Evolutionary conservation across 2,888 invertebrate genomes (phyloP).

Genomic region (Punctoribates punctum): DNA sequence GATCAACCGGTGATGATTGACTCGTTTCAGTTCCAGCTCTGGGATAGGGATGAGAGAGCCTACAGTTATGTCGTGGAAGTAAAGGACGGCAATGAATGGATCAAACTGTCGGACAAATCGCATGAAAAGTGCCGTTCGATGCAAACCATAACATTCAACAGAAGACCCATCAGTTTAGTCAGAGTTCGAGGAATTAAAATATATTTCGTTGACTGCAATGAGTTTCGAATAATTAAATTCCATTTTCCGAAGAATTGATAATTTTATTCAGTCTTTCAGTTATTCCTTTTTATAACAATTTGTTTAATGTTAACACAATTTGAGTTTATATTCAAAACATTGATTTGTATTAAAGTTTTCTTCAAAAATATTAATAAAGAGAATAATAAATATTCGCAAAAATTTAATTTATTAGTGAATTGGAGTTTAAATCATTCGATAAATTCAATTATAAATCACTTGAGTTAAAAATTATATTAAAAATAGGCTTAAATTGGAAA

Average conservation of each 20-base stretch:
- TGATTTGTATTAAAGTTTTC: too few species aligned
- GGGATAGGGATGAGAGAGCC: slow-evolving; percentile 12
- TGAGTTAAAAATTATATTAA: too few species aligned
- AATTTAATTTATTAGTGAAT: too few species aligned
- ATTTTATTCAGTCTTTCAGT: too few species aligned
- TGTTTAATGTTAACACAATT: too few species aligned
- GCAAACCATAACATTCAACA: slow-evolving; percentile 29
- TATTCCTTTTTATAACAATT: too few species aligned
- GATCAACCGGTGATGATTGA: slow-evolving; percentile 38
- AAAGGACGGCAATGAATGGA: slow-evolving; percentile 27
- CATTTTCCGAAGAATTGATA: slow-evolving; percentile 21
- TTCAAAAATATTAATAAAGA: too few species aligned
- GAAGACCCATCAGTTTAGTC: slow-evolving; percentile 35
- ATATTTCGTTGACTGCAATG: slow-evolving; percentile 9
- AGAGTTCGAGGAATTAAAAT: not conserved
- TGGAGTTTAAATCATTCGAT: too few species aligned
- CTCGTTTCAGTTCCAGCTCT: slow-evolving; percentile 30
- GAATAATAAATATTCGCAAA: too few species aligned
- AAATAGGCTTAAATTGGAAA: too few species aligned
- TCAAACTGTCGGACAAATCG: slow-evolving; percentile 19
- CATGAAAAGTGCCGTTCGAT: not conserved
- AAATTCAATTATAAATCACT: too few species aligned
- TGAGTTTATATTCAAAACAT: too few species aligned
- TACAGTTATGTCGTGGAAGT: slow-evolving; percentile 36
- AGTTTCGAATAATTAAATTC: slow-evolving; percentile 39